Percentiles rank a stretch among this genome's conserved stretches.
These are phyloP conservation scores for Drosophila serrata DNA, from an alignment of 1,140 invertebrate genomes.

Conservation along the genomic window DNA sequence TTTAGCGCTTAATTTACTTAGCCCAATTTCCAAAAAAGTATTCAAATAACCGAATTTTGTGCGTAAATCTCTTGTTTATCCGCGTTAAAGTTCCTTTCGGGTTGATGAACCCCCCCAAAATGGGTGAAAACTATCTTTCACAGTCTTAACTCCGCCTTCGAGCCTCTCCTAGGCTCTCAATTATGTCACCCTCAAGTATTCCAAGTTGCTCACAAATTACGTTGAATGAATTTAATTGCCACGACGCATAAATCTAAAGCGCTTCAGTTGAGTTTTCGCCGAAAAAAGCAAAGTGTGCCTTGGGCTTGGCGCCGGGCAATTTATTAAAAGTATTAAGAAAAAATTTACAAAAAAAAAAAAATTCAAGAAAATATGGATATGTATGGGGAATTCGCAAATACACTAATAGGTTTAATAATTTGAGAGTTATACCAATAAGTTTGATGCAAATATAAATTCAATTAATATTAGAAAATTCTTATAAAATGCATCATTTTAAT, in stretches of 20 bases:
- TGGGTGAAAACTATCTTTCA: background rate
- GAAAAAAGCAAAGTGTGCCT: slow-evolving; percentile 72
- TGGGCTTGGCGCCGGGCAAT: slow-evolving; percentile 75
- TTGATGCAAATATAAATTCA: background rate
- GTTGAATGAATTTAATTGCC: slow-evolving; percentile 82
- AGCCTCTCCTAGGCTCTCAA: slow-evolving; percentile 44
- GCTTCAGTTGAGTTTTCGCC: slow-evolving; percentile 75
- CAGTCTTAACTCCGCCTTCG: background rate
- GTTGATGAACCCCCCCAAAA: slow-evolving; percentile 57
- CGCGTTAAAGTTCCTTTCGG: slow-evolving; percentile 35
- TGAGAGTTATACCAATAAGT: background rate
- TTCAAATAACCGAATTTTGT: slow-evolving; percentile 44
- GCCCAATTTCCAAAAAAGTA: slow-evolving; percentile 54
- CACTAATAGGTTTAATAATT: background rate
- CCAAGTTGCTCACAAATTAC: slow-evolving; percentile 68
- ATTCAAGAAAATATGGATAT: slow-evolving; percentile 5
- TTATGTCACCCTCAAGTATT: slow-evolving; percentile 76
- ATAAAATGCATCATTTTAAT: too few relatives aligned
- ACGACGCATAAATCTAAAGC: slow-evolving; percentile 78
- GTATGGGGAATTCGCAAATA: slow-evolving; percentile 2
- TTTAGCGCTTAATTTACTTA: slow-evolving; percentile 79
- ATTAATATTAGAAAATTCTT: background rate
- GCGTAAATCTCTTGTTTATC: slow-evolving; percentile 57
- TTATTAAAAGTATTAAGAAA: slow-evolving; percentile 72
- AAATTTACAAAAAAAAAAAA: slow-evolving; percentile 42